Conservation (phyloP, 2,888 invertebrate species). For the Drosophila multiciliata region DNA sequence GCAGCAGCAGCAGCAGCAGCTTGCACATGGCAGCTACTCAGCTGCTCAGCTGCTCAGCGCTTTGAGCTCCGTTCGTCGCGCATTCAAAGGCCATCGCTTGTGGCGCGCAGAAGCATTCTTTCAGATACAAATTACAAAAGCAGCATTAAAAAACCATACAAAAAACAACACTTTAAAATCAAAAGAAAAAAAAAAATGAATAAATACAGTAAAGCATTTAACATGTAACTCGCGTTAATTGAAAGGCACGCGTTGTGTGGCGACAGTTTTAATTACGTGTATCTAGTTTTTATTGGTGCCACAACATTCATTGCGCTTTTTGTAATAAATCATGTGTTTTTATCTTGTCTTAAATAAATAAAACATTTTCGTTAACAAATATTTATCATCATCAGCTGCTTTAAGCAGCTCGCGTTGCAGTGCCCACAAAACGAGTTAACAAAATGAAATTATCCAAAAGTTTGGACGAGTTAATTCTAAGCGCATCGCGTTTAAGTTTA, state of each 20-base stretch:
- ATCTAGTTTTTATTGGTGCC: slow-evolving; percentile 29
- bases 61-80: slow-evolving; percentile 28
- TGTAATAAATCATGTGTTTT: slow-evolving; percentile 41
- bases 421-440: slow-evolving; percentile 30
- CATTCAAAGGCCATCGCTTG: slow-evolving; percentile 46
- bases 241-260: slow-evolving; percentile 36
- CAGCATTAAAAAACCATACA: slow-evolving; percentile 1
- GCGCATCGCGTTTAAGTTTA: slow-evolving; percentile 84
- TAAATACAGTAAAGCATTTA: slow-evolving; percentile 3
- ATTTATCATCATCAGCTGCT: slow-evolving; percentile 16
- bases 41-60: slow-evolving; percentile 18
- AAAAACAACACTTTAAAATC: not conserved
- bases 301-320: slow-evolving; percentile 6
- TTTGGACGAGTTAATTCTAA: slow-evolving; percentile 84
- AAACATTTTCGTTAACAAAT: slow-evolving; percentile 25
- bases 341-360: slow-evolving; percentile 28
- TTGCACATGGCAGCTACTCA: slow-evolving; percentile 30
- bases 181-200: not conserved
- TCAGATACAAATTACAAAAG: slow-evolving; percentile 1
- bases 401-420: slow-evolving; percentile 11
- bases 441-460: slow-evolving; percentile 85
- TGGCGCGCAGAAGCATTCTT: slow-evolving; percentile 60
- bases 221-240: slow-evolving; percentile 37
- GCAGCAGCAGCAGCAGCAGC: slow-evolving; percentile 11
- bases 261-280: slow-evolving; percentile 29